Conservation (phyloP, 23 tunicate species). For the Diplosoma virens region DNA sequence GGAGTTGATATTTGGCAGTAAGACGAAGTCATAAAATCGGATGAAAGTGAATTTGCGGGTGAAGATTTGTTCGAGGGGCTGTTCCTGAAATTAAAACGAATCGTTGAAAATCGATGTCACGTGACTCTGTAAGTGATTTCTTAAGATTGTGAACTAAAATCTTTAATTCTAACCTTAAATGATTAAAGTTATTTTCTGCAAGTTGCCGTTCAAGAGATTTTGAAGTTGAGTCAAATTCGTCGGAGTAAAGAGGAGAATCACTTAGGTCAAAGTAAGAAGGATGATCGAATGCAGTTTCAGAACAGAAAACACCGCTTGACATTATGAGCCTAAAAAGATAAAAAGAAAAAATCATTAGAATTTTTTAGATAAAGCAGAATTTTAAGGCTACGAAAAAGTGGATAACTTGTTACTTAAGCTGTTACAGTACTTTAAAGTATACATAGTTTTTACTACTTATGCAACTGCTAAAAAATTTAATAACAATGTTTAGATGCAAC, state of each 20-base stretch:
- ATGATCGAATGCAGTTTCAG: constrained; percentile 6
- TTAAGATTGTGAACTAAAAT: too few species aligned
- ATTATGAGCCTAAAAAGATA: constrained; percentile 63
- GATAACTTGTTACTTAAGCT: too few species aligned
- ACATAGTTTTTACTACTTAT: too few species aligned
- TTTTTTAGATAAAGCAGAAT: not conserved
- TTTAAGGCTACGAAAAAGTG: not conserved
- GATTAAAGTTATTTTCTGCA: too few species aligned
- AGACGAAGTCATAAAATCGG: constrained; percentile 66
- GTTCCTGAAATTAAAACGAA: not conserved
- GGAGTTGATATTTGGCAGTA: constrained; percentile 20
- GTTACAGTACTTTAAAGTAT: too few species aligned
- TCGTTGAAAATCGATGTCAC: too few species aligned
- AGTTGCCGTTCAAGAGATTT: too few species aligned
- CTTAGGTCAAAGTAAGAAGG: not conserved
- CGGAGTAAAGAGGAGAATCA: not conserved
- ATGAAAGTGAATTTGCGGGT: not conserved
- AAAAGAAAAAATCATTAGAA: not conserved
- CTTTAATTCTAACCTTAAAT: too few species aligned
- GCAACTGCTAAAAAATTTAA: too few species aligned
- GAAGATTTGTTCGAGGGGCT: not conserved
- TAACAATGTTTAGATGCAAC: too few species aligned
- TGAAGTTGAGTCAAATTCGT: too few species aligned
- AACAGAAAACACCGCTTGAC: constrained; percentile 32
- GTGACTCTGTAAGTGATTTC: too few species aligned